Evolutionary conservation across 2,888 invertebrate genomes (phyloP).

Genomic region (Pachydiplax longipennis): DNA sequence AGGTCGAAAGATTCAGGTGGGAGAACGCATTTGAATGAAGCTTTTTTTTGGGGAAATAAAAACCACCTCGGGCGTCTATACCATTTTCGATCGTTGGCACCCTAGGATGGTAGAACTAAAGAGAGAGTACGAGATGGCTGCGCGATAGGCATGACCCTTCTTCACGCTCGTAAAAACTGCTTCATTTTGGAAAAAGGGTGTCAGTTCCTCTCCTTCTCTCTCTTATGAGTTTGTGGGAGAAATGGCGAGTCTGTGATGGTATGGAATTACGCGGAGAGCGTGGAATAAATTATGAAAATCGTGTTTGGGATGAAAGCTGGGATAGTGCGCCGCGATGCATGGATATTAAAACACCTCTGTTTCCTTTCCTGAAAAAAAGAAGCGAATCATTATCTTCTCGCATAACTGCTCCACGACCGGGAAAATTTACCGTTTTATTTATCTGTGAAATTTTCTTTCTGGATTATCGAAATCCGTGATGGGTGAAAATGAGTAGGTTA

Average conservation of each 20-base stretch:
- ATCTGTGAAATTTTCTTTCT: no score
- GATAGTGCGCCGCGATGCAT: background rate
- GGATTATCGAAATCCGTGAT: no score
- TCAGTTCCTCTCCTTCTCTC: background rate
- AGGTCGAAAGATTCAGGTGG: background rate
- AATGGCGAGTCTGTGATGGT: background rate
- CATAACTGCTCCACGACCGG: background rate
- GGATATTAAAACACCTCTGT: background rate
- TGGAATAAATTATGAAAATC: background rate
- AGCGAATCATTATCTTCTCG: background rate
- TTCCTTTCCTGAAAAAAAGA: background rate
- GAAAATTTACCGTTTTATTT: no score
- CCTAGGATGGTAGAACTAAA: background rate
- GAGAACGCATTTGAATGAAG: no score
- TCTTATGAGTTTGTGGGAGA: background rate
- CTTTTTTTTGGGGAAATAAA: background rate
- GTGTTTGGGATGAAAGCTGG: background rate
- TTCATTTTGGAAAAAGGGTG: background rate
- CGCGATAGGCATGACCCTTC: background rate
- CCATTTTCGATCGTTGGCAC: background rate
- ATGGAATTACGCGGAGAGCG: background rate
- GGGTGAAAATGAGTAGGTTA: no score
- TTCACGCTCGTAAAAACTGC: background rate
- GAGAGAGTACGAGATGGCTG: background rate
- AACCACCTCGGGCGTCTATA: background rate